Evolutionary conservation across 2,113 vertebrate genomes (phyloP).

Genomic region (Misgurnus mizolepis): DNA sequence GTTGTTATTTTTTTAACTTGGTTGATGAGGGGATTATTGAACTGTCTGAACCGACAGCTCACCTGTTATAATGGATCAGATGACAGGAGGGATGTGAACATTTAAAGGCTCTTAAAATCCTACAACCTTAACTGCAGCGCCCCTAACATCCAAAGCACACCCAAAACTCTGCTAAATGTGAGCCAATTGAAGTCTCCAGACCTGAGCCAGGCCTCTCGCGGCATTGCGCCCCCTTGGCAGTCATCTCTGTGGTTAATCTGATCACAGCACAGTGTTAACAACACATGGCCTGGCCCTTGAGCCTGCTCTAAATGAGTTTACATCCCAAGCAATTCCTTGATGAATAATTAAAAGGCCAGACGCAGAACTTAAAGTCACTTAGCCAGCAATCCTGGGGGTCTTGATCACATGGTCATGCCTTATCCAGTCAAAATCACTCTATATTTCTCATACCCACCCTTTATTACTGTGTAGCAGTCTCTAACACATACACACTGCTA

Average conservation of each 20-base stretch:
- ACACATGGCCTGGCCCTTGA: constrained; percentile 66
- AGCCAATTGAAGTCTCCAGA: constrained; percentile 68
- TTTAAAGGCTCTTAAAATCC: constrained; percentile 23
- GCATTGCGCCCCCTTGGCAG: constrained; percentile 66
- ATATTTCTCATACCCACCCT: constrained; percentile 12
- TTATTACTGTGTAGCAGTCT: constrained; percentile 51
- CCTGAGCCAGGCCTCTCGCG: constrained; percentile 68
- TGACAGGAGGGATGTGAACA: constrained; percentile 44
- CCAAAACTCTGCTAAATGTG: constrained; percentile 62
- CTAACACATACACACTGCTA: not conserved
- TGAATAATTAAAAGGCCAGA: constrained; percentile 74
- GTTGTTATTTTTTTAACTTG: not conserved
- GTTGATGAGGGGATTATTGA: not conserved
- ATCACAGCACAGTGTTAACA: constrained; percentile 68
- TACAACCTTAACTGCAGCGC: constrained; percentile 17
- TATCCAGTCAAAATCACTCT: constrained; percentile 70
- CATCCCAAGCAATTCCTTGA: constrained; percentile 66
- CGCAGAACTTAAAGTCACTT: constrained; percentile 65
- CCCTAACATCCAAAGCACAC: constrained; percentile 49
- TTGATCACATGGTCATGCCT: constrained; percentile 73
- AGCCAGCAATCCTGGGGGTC: constrained; percentile 71
- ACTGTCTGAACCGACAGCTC: constrained; percentile 13
- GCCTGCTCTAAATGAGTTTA: constrained; percentile 71
- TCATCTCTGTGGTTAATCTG: constrained; percentile 66
- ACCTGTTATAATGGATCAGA: constrained; percentile 30